Percentiles rank a stretch among this genome's conserved stretches.
Conservation (phyloP, 92 coral and sea anemone species). For the Meandrina meandrites region DNA sequence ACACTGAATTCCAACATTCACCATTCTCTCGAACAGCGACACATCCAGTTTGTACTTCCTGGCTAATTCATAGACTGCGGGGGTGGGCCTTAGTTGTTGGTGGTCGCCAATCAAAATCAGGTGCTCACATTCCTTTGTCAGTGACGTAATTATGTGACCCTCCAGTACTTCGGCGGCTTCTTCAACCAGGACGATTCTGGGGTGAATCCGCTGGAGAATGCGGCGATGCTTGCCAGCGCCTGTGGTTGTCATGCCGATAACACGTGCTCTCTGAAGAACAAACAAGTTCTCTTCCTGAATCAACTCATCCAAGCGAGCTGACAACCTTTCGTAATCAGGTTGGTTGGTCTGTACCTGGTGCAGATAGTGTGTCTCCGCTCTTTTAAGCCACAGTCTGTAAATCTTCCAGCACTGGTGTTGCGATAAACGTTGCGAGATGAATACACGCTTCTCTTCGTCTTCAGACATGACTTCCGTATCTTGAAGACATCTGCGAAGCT, state of each 20-base stretch:
- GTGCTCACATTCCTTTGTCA: conserved; percentile 80
- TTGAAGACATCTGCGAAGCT: conserved; percentile 30
- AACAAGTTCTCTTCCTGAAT: conserved; percentile 37
- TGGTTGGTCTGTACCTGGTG: conserved; percentile 56
- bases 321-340: conserved; percentile 53
- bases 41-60: conserved; percentile 77
- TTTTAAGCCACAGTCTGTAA: conserved; percentile 78
- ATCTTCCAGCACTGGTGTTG: conserved; percentile 65
- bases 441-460: background rate
- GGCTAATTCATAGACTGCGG: conserved; percentile 77
- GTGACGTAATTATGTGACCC: conserved; percentile 84
- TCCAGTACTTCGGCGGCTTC: conserved; percentile 98
- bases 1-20: conserved; percentile 65
- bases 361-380: conserved; percentile 54
- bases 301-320: conserved; percentile 48
- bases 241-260: conserved; percentile 78
- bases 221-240: conserved; percentile 74
- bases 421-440: background rate
- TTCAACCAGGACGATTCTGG: conserved; percentile 80
- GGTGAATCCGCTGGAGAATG: conserved; percentile 73
- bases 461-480: conserved; percentile 18
- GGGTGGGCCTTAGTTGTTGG: conserved; percentile 91
- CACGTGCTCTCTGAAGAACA: conserved; percentile 58
- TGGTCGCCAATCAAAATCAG: conserved; percentile 94
- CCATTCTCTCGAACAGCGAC: conserved; percentile 90